phyloP scores from a whole-genome alignment of 2,797 vertebrate species.

The Chrosomus eos region DNA sequence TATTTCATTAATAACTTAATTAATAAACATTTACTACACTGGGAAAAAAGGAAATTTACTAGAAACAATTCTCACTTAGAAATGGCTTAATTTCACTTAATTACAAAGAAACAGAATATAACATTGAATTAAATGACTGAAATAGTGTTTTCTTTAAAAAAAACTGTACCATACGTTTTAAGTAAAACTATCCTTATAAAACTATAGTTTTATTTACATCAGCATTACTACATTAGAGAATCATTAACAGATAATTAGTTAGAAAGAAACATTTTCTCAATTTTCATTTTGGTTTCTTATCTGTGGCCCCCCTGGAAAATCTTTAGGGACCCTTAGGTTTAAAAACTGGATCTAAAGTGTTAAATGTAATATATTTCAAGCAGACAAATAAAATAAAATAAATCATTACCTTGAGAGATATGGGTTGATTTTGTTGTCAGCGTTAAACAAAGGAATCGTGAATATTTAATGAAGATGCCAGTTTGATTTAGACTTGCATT shows the following conservation, averaged over 20 bases:
- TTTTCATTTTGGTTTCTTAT: neutral
- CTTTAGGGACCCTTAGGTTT: neutral
- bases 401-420: neutral
- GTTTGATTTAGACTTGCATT: neutral
- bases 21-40: neutral
- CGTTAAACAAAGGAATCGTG: conserved; percentile 37
- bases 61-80: neutral
- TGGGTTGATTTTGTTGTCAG: neutral
- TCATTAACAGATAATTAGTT: neutral
- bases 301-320: neutral
- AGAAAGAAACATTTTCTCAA: no score
- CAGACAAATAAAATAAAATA: neutral
- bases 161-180: no score
- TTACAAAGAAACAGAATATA: neutral
- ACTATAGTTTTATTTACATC: neutral
- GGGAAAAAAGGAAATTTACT: neutral
- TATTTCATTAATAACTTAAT: neutral
- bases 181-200: no score
- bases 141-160: neutral
- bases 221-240: neutral
- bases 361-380: neutral
- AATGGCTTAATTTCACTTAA: neutral
- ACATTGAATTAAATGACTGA: neutral
- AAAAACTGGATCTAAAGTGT: neutral
- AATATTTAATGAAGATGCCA: conserved; percentile 38